Evolutionary conservation across 2,888 invertebrate species (phyloP).

Genomic region (Perizoma affinitatum): DNA sequence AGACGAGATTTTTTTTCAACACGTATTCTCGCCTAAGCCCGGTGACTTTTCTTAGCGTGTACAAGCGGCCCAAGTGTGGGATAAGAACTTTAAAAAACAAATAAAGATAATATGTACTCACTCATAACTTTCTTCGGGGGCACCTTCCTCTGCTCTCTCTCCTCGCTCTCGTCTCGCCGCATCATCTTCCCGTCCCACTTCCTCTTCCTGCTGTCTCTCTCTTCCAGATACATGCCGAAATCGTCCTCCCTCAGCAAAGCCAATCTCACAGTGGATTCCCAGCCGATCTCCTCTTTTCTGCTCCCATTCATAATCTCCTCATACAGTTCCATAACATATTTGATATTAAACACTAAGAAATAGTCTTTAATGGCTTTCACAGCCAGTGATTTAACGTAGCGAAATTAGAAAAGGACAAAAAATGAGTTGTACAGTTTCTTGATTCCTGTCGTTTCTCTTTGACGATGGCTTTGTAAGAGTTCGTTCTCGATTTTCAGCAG

Average conservation of each 20-base stretch:
- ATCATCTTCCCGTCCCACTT: constrained; percentile 75
- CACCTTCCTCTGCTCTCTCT: constrained; percentile 71
- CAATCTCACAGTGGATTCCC: constrained; percentile 72
- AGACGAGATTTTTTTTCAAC: too few species aligned
- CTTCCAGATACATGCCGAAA: constrained; percentile 73
- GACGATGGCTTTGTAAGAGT: constrained; percentile 91
- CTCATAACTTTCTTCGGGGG: constrained; percentile 78
- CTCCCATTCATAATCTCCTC: constrained; percentile 68
- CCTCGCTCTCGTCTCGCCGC: constrained; percentile 67
- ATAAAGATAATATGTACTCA: constrained; percentile 45
- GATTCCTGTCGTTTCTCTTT: constrained; percentile 92
- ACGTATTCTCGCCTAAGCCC: too few species aligned
- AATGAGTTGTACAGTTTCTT: constrained; percentile 94
- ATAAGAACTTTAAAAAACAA: background rate
- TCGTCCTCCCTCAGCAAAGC: constrained; percentile 68
- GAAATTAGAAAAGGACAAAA: constrained; percentile 91
- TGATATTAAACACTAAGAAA: constrained; percentile 18
- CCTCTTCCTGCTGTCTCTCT: constrained; percentile 71
- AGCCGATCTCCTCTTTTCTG: constrained; percentile 67
- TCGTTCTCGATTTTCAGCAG: constrained; percentile 89
- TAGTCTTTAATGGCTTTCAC: constrained; percentile 13
- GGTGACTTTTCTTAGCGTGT: too few species aligned
- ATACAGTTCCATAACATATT: constrained; percentile 68
- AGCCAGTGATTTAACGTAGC: background rate
- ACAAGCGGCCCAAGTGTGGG: too few species aligned